A percentile compares a stretch with the other conserved stretches of the same genome.
Conservation (phyloP, 2,888 invertebrate species). For the Pardosa pseudoannulata region DNA sequence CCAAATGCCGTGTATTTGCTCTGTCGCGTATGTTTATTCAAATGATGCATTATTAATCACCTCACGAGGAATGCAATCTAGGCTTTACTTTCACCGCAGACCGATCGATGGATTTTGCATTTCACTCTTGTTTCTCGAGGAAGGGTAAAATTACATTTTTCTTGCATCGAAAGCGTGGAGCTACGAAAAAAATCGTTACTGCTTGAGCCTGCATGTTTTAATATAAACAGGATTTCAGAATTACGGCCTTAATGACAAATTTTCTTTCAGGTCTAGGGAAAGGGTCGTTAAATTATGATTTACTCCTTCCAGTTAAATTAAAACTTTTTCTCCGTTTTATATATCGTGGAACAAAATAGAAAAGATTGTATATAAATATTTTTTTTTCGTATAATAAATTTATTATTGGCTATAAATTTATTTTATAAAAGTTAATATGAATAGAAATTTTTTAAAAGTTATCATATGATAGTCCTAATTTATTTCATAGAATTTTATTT, state of each 20-base stretch:
- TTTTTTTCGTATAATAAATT: no score
- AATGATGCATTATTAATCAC: conserved; percentile 15
- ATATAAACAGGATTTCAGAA: background rate
- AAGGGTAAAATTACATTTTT: conserved; percentile 8
- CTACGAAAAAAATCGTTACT: background rate
- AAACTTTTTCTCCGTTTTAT: no score
- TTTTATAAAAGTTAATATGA: no score
- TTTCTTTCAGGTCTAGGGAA: background rate
- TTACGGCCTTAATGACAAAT: conserved; percentile 2
- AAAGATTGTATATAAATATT: no score
- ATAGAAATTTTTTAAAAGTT: no score
- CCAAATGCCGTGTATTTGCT: conserved; percentile 12
- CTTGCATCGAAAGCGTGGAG: background rate
- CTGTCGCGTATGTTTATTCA: conserved; percentile 17
- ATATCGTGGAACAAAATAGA: no score
- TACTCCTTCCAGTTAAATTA: background rate
- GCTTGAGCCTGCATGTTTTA: background rate
- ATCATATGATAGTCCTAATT: no score
- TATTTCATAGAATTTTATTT: no score
- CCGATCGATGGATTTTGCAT: conserved; percentile 10
- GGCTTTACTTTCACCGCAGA: background rate
- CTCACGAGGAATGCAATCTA: conserved; percentile 2
- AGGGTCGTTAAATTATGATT: background rate
- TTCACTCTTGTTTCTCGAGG: background rate
- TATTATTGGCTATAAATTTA: no score